Evolutionary conservation across 2,113 vertebrate genomes (phyloP).

Genomic region (Dermatemys mawii): DNA sequence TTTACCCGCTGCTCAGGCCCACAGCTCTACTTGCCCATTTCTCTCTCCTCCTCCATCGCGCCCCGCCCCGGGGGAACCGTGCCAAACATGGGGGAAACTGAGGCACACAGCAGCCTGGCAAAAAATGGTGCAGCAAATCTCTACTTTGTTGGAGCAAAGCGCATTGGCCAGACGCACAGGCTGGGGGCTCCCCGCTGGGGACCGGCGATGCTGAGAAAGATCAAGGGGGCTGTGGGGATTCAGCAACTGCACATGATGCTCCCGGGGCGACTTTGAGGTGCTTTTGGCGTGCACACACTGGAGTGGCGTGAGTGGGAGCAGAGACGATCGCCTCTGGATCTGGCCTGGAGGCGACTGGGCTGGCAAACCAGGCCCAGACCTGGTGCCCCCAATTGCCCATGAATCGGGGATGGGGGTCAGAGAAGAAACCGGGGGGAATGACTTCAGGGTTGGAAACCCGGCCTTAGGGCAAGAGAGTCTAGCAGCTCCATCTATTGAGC

Average conservation of each 20-base stretch:
- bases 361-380: too few relatives aligned
- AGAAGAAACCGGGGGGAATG: not conserved
- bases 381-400: too few relatives aligned
- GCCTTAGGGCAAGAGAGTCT: not conserved
- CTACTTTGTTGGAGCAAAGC: too few relatives aligned
- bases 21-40: not conserved
- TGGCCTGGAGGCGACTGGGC: too few relatives aligned
- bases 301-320: not conserved
- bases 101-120: not conserved
- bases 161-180: not conserved
- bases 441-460: too few relatives aligned
- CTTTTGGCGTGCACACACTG: not conserved
- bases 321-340: not conserved
- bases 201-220: too few relatives aligned
- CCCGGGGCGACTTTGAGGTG: too few relatives aligned
- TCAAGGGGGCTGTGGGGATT: not conserved
- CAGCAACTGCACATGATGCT: not conserved
- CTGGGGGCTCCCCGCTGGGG: not conserved
- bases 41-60: not conserved
- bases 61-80: not conserved
- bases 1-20: not conserved
- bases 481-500: not conserved
- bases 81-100: not conserved
- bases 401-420: too few relatives aligned
- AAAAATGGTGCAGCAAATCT: not conserved